Base-by-base conservation (phyloP, 2,113 vertebrate genomes). In the Seriola aureovittata region DNA sequence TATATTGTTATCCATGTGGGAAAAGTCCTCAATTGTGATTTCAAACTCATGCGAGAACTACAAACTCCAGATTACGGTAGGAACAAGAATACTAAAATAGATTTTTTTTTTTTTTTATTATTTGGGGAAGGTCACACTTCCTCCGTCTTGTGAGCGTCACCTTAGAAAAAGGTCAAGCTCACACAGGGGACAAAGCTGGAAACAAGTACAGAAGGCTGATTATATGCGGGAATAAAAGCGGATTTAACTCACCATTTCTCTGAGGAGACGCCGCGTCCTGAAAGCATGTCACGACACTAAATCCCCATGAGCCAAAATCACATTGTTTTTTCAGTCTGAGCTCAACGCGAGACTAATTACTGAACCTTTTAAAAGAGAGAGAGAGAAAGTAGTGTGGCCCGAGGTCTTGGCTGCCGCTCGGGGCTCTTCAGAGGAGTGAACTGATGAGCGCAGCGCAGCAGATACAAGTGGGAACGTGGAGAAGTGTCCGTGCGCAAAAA, bases 161-260 rank as follows among this genome's bases (percentile, higher is more conserved):
- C 7, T 74, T 13, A 5, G 2, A 1, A 46, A 87, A 23, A 80
- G 75, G 68, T 87, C 71, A 79, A 6, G 1, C 21, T 60, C 29
- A 12, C 29, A n/a, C 9, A 1, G n/a, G 44, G 34, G 19, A 12
- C 16, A 52, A 2, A 29, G 29, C 29, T 32, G 55, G 9, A 34
- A 12, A n/a, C 13, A 9, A 8, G n/a, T 0, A 1, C 8, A 29
- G 3, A 0, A 7, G 36, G 0, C 55, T 12, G 76, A 46, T 29
- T 17, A 82, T 42, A n/a, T n/a, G 78, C 1, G 4, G n/a, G 21
- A 78, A 57, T 23, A 32, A 66, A 10, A 48, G 40, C 11, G 13
- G 68, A 14, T 8, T 82, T 0, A 7, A 92, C 91, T 92, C 86
- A 92, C 91, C 91, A 89, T 91, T 71, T 88, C 87, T 84, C 32